Evolutionary conservation across 2,113 vertebrate species (phyloP).

Genomic region (Indri indri): DNA sequence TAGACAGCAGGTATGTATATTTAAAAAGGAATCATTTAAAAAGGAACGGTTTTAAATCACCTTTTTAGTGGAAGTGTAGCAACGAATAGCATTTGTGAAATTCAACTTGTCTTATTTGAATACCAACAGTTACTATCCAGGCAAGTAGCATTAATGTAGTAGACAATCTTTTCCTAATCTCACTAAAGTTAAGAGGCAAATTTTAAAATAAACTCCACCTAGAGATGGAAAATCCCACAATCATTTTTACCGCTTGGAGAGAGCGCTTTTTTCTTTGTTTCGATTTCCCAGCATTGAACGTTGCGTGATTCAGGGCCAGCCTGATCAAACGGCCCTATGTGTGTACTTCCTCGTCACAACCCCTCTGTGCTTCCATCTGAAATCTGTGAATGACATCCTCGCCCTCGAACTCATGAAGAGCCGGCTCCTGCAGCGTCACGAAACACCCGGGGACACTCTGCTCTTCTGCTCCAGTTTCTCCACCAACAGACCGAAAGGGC

Average conservation of each 20-base stretch:
- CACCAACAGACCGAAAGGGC: background rate
- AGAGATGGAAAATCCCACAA: background rate
- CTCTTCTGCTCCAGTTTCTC: background rate
- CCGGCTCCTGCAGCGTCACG: background rate
- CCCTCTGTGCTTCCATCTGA: background rate
- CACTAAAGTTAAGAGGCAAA: background rate
- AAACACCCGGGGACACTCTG: background rate
- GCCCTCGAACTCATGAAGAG: background rate
- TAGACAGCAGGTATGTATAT: background rate
- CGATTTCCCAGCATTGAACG: background rate
- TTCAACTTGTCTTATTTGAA: background rate
- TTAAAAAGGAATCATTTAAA: conserved; percentile 4
- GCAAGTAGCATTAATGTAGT: background rate
- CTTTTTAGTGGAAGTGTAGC: background rate
- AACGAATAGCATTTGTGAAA: background rate
- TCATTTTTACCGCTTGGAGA: background rate
- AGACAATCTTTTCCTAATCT: background rate
- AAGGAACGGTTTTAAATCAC: background rate
- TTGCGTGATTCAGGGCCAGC: background rate
- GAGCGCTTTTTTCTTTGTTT: background rate
- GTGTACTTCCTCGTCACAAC: background rate
- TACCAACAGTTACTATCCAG: background rate
- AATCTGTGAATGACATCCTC: background rate
- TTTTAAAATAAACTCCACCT: background rate
- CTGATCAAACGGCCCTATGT: accelerated